These are phyloP conservation scores for Cantharis lateralis DNA, from an alignment of 2,888 invertebrate species.

Conservation along the genomic window DNA sequence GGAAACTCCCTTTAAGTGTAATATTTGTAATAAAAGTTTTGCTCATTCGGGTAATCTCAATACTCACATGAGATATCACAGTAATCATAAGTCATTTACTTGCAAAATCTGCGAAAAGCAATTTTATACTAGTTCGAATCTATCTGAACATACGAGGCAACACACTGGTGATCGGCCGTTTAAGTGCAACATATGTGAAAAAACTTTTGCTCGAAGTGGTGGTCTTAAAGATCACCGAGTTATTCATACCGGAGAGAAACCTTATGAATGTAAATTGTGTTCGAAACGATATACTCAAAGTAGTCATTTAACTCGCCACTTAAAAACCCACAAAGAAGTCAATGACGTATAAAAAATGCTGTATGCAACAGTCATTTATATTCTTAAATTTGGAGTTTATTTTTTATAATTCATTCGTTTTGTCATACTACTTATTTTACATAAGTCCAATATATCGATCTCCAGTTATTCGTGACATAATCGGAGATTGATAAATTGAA, in stretches of 20 bases:
- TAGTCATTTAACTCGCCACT: conserved; percentile 47
- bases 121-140: conserved; percentile 48
- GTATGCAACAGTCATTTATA: not conserved
- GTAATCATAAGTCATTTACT: conserved; percentile 42
- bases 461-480: too few relatives aligned
- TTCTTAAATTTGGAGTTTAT: not conserved
- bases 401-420: not conserved
- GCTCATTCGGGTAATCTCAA: conserved; percentile 44
- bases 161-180: conserved; percentile 46
- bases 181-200: conserved; percentile 60
- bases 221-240: conserved; percentile 60
- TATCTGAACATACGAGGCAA: conserved; percentile 45
- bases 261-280: conserved; percentile 61
- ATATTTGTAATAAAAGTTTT: conserved; percentile 40
- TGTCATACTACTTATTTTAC: not conserved
- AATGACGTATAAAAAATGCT: not conserved
- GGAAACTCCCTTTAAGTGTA: conserved; percentile 41
- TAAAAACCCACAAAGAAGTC: conserved; percentile 42
- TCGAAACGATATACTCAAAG: conserved; percentile 46
- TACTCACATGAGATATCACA: conserved; percentile 47
- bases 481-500: too few relatives aligned
- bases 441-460: not conserved
- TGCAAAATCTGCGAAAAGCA: conserved; percentile 44
- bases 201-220: conserved; percentile 59
- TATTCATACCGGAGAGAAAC: conserved; percentile 65